Conservation (phyloP, 2,113 vertebrate genomes). For the Plotosus lineatus region DNA sequence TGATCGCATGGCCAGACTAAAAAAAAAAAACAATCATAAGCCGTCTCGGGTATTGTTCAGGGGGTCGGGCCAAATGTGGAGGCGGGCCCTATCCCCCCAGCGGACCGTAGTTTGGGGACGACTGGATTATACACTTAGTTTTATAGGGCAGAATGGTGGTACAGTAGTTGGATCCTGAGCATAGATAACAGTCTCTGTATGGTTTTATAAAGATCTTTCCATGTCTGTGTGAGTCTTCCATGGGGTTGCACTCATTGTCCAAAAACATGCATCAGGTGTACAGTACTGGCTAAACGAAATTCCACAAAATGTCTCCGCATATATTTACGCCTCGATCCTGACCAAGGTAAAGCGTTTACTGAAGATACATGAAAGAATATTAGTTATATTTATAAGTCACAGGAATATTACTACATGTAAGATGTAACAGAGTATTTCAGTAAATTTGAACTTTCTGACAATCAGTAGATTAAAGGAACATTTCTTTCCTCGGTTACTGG, state of each 20-base stretch:
- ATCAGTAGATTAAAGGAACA: not conserved
- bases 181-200: not conserved
- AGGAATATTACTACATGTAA: not conserved
- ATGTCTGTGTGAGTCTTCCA: not conserved
- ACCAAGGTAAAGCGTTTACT: not conserved
- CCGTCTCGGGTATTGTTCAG: too few relatives aligned
- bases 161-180: not conserved
- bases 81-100: too few relatives aligned
- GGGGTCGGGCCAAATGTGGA: too few relatives aligned
- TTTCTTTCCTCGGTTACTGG: not conserved
- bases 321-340: not conserved
- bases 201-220: not conserved
- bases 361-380: not conserved
- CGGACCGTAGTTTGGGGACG: too few relatives aligned
- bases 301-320: not conserved
- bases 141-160: not conserved
- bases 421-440: not conserved
- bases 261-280: not conserved
- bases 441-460: not conserved
- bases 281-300: too few relatives aligned
- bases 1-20: too few relatives aligned
- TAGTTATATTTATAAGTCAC: not conserved
- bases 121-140: not conserved
- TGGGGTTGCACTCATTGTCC: not conserved
- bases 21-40: too few relatives aligned